phyloP scores from a whole-genome alignment of 2,113 vertebrate genomes.

The Scartelaos histophorus region DNA sequence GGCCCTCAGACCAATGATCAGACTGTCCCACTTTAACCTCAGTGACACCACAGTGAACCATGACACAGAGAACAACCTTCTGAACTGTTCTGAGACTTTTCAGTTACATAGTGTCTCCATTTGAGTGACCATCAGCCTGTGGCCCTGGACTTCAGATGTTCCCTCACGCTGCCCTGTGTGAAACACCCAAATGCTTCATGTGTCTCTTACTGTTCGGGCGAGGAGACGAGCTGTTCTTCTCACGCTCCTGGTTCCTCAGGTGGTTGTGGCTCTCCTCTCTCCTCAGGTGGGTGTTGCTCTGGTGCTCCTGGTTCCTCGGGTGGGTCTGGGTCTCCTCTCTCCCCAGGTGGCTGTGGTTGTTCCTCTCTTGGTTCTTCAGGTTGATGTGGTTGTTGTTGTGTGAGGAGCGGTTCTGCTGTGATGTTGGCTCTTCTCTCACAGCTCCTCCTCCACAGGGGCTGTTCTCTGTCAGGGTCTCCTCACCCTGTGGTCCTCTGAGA shows the following conservation, averaged over 20 bases:
- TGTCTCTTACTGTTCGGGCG: constrained; percentile 55
- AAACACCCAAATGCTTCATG: too few species aligned
- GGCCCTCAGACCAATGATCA: too few species aligned
- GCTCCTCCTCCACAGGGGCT: not conserved
- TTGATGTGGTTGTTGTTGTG: constrained; percentile 69
- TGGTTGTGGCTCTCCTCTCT: not conserved
- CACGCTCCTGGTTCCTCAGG: constrained; percentile 26
- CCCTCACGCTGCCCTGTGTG: not conserved
- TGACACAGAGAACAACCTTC: too few species aligned
- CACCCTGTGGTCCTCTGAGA: constrained; percentile 7
- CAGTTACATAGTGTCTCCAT: too few species aligned
- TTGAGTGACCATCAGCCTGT: too few species aligned
- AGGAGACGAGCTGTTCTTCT: constrained; percentile 31
- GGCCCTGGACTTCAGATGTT: too few species aligned
- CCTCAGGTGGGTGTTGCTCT: constrained; percentile 50
- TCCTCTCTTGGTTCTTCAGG: constrained; percentile 20
- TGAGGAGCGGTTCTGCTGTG: constrained; percentile 26
- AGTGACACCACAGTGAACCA: too few species aligned
- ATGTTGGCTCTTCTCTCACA: constrained; percentile 35
- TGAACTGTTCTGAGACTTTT: too few species aligned
- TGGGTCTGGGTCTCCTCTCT: too few species aligned
- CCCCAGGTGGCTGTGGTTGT: too few species aligned
- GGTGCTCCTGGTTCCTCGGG: not conserved
- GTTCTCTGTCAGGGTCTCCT: constrained; percentile 7
- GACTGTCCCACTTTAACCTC: too few species aligned